Evolutionary conservation across 2,113 vertebrate species (phyloP).

Genomic region (Cottus gobio): DNA sequence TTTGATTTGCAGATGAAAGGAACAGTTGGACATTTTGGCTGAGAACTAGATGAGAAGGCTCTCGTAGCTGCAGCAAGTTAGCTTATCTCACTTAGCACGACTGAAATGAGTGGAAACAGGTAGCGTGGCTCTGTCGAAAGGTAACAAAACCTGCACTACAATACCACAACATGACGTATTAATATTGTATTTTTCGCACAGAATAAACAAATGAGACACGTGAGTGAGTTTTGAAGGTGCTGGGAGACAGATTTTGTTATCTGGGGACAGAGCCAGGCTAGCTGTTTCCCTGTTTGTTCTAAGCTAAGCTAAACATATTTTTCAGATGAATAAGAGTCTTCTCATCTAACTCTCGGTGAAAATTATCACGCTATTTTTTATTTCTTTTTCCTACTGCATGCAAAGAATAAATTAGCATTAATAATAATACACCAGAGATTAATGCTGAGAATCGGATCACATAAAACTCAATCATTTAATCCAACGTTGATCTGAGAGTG

Average conservation of each 20-base stretch:
- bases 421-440: neutral
- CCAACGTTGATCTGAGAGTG: neutral
- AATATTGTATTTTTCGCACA: neutral
- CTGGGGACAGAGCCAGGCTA: neutral
- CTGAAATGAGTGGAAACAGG: neutral
- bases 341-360: neutral
- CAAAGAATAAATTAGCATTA: conserved; percentile 2
- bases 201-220: neutral
- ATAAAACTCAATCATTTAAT: neutral
- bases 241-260: neutral
- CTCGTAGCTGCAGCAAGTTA: neutral
- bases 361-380: neutral
- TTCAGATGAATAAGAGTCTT: neutral
- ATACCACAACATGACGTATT: neutral
- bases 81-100: neutral
- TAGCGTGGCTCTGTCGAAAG: neutral
- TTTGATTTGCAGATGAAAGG: neutral
- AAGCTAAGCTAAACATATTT: conserved; percentile 8
- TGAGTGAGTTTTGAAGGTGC: neutral
- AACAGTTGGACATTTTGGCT: conserved; percentile 1
- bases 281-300: neutral
- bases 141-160: neutral
- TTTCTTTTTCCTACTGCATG: neutral
- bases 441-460: neutral
- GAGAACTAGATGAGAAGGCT: neutral